Evolutionary conservation across 1,140 invertebrate genomes (phyloP), one percentile per base, ranked within the genome.

Genomic region (Atta colombica): DNA sequence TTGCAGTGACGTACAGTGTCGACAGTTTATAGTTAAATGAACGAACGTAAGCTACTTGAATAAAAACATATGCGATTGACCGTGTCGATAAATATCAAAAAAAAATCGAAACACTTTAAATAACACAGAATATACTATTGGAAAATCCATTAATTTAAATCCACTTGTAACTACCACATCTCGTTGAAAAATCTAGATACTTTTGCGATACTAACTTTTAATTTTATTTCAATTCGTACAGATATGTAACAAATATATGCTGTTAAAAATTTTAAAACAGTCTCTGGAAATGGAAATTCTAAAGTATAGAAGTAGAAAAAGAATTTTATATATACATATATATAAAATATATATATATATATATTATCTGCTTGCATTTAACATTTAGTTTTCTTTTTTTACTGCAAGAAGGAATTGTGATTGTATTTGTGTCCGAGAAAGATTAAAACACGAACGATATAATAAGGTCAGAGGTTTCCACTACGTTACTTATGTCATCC

Each of bases 401-500:
- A 35, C 21, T 45, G 35, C 69, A 58, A 39, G 68, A 35, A 84
- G 14, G 39, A 74, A 55, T 25, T 25, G 80, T 69, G 21, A 74
- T 75, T 75, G 80, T 74, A 18, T 61, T 25, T 49, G 51, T 49
- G 69, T 74, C 39, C 69, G 8, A 74, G 55, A 1, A 10, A 60
- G 60, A 69, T 74, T 61, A 69, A 25, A 72, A 74, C 55, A 74
- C 68, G 66, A 49, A 14, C 68, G 80, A 72, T 75, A 84, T 61
- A 84, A 61, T 75, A 75, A 84, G 58, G 55, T 84, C 69, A 75
- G 39, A 61, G 80, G 39, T 84, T 84, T 75, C 69, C 69, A n/a
- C 80, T 58, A 61, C 69, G 69, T 84, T 84, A 84, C 58, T 84
- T 75, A 61, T 75, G 69, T 84, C 69, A 39, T 84, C 69, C 55